Conservation (phyloP, 2,888 invertebrate genomes). For the Hemicrepidius hirtus region DNA sequence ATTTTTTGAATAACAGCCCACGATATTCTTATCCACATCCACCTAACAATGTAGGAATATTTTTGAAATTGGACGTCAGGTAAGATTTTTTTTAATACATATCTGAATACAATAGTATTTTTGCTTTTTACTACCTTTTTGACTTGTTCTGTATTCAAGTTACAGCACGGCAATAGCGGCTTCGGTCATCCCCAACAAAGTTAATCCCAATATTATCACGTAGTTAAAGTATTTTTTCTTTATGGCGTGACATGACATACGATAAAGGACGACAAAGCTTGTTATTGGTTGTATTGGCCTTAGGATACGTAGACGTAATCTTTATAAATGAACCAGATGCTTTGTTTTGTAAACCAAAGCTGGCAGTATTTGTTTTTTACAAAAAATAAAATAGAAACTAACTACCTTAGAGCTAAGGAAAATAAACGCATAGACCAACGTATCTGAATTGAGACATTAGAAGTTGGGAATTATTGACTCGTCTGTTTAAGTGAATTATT, state of each 20-base stretch:
- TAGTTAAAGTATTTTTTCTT: constrained; percentile 3
- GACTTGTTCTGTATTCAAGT: too few relatives aligned
- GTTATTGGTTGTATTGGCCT: constrained; percentile 10
- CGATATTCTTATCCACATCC: too few relatives aligned
- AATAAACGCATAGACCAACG: constrained; percentile 6
- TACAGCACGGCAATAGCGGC: background rate
- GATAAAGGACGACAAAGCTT: constrained; percentile 14
- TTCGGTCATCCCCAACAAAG: background rate
- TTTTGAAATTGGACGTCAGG: too few relatives aligned
- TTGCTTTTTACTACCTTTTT: too few relatives aligned
- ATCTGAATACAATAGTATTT: too few relatives aligned
- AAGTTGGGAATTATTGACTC: constrained; percentile 6
- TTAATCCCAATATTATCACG: constrained; percentile 16
- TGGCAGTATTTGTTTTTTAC: background rate
- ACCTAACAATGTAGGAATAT: too few relatives aligned
- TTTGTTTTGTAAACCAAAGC: constrained; percentile 16
- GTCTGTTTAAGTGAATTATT: constrained; percentile 16
- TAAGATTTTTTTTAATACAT: too few relatives aligned
- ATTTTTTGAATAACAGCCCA: too few relatives aligned
- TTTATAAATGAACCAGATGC: constrained; percentile 22
- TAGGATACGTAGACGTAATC: constrained; percentile 14
- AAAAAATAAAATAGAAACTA: background rate
- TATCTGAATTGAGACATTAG: constrained; percentile 14
- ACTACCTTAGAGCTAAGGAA: background rate
- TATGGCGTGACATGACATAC: constrained; percentile 7